These are phyloP conservation scores for Cosmopolites sordidus DNA, from an alignment of 2,888 invertebrate species.

Conservation along the genomic window DNA sequence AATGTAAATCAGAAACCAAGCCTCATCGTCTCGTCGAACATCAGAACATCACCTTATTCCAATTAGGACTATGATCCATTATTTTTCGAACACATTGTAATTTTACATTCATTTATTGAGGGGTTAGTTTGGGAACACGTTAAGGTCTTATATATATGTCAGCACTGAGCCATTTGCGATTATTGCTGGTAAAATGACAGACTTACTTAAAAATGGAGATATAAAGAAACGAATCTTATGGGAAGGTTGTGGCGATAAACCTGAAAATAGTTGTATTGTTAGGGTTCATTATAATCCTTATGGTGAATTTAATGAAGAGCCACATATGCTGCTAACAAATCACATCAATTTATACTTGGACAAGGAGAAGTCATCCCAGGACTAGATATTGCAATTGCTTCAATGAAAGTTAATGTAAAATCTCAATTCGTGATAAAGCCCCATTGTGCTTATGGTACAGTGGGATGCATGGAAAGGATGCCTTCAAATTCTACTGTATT, in stretches of 20 bases:
- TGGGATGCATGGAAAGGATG: constrained; percentile 76
- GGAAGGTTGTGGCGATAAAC: constrained; percentile 56
- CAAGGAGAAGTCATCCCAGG: constrained; percentile 55
- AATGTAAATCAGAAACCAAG: too few relatives aligned
- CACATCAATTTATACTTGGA: constrained; percentile 47
- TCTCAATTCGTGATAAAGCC: constrained; percentile 73
- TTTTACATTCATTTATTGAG: too few relatives aligned
- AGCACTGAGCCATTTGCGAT: constrained; percentile 53
- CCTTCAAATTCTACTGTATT: constrained; percentile 68
- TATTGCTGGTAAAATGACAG: constrained; percentile 53
- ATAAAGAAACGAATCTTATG: constrained; percentile 58
- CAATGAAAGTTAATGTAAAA: constrained; percentile 78
- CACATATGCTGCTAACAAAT: constrained; percentile 55
- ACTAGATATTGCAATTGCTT: constrained; percentile 63
- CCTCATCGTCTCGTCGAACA: too few relatives aligned
- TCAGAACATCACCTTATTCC: too few relatives aligned
- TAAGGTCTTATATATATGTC: constrained; percentile 39
- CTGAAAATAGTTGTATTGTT: constrained; percentile 57
- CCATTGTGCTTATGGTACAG: constrained; percentile 66
- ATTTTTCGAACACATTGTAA: too few relatives aligned
- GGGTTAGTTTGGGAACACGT: too few relatives aligned
- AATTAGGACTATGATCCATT: too few relatives aligned
- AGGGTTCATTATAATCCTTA: constrained; percentile 66
- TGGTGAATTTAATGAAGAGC: constrained; percentile 64
- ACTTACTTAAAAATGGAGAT: constrained; percentile 53